Evolutionary conservation across 2,113 vertebrate species (phyloP).

Genomic region (Thermophis baileyi): DNA sequence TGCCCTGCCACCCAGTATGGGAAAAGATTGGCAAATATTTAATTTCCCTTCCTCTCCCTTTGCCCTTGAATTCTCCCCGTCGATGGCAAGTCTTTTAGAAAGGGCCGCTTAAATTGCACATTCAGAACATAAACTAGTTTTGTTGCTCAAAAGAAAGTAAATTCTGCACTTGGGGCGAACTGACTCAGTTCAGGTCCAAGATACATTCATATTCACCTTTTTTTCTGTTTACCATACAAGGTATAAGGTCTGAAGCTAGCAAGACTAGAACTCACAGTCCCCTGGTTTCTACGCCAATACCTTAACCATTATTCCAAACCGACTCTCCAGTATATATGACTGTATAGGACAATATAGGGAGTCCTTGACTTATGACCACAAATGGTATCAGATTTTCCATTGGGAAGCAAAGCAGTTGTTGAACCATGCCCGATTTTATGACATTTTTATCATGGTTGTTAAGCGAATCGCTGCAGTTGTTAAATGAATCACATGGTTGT

Average conservation of each 20-base stretch:
- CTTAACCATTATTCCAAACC: too few species aligned
- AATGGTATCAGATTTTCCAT: too few species aligned
- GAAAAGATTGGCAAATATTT: background rate
- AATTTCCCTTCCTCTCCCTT: background rate
- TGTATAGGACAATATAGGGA: too few species aligned
- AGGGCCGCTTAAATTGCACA: background rate
- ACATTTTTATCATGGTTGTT: too few species aligned
- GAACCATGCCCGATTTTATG: too few species aligned
- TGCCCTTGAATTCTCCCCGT: background rate
- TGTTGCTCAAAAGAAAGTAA: conserved; percentile 20
- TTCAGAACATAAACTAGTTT: conserved; percentile 10
- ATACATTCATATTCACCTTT: conserved; percentile 52
- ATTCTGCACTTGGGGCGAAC: conserved; percentile 10
- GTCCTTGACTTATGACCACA: too few species aligned
- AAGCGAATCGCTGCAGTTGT: too few species aligned
- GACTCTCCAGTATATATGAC: too few species aligned
- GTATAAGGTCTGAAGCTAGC: background rate
- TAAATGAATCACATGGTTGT: too few species aligned
- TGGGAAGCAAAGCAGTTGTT: too few species aligned
- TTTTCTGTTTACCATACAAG: background rate
- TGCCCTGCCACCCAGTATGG: background rate
- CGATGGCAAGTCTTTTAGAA: background rate
- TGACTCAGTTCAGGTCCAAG: conserved; percentile 42
- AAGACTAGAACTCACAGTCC: background rate
- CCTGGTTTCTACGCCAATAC: too few species aligned